Conservation (phyloP, 2,797 vertebrate genomes). For the Glossophaga mutica region DNA sequence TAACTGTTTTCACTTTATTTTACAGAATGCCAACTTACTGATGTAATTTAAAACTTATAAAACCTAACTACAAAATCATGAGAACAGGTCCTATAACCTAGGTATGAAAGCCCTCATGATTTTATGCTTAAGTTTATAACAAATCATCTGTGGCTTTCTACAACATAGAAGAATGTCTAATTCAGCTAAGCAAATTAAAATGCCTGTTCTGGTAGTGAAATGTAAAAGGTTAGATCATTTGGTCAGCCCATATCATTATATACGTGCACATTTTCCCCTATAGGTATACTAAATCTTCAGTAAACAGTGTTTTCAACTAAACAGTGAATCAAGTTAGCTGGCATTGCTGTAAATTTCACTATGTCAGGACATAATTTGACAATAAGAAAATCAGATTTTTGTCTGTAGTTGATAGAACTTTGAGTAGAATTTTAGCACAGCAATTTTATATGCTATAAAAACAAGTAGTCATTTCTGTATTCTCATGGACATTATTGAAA, state of each 20-base stretch:
- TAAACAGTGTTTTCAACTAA: background rate
- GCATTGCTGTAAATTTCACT: background rate
- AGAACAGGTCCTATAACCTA: background rate
- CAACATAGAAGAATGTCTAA: background rate
- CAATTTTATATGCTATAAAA: background rate
- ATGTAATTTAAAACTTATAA: background rate
- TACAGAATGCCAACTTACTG: background rate
- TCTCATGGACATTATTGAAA: background rate
- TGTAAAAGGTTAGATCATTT: background rate
- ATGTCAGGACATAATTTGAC: background rate
- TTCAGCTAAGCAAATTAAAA: background rate
- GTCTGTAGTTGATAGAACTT: background rate
- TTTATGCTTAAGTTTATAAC: background rate
- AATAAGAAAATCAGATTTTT: background rate
- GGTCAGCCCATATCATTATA: background rate
- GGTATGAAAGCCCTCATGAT: background rate
- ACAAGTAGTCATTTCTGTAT: background rate
- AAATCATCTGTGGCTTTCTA: background rate
- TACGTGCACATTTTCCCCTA: background rate
- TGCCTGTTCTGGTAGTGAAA: background rate
- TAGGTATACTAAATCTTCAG: background rate
- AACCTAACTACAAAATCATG: background rate
- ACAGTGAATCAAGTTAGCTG: background rate
- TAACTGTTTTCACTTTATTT: background rate
- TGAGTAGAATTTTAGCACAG: background rate